These are phyloP conservation scores for Drosophila cognata DNA, from an alignment of 2,888 invertebrate species.

Conservation along the genomic window DNA sequence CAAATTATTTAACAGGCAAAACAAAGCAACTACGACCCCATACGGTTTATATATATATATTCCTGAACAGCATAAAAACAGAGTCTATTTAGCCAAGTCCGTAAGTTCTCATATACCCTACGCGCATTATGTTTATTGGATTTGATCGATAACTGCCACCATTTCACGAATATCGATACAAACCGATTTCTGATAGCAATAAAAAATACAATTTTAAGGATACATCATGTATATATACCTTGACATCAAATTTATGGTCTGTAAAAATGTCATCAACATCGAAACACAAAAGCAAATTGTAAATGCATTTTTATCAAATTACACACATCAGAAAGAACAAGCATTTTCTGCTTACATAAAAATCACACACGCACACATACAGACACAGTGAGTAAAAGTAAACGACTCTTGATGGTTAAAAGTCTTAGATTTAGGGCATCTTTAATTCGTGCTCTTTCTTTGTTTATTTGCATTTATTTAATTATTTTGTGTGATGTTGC, in stretches of 20 bases:
- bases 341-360: background rate
- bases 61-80: no score
- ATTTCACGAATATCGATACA: background rate
- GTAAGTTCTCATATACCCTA: background rate
- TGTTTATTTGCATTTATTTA: conserved; percentile 3
- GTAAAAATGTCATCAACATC: background rate
- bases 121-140: background rate
- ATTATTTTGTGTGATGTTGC: background rate
- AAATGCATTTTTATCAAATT: background rate
- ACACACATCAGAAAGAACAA: background rate
- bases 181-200: background rate
- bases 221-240: background rate
- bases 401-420: background rate
- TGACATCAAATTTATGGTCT: background rate
- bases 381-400: background rate
- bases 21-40: no score
- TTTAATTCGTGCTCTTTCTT: background rate
- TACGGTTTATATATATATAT: no score
- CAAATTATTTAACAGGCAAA: no score
- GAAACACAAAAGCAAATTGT: background rate
- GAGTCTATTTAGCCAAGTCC: no score
- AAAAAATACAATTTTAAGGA: background rate
- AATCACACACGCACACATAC: background rate
- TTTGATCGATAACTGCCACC: background rate
- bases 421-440: background rate